phyloP scores from a whole-genome alignment of 2,888 invertebrate genomes.

The Cataglyphis rosenhaueri region DNA sequence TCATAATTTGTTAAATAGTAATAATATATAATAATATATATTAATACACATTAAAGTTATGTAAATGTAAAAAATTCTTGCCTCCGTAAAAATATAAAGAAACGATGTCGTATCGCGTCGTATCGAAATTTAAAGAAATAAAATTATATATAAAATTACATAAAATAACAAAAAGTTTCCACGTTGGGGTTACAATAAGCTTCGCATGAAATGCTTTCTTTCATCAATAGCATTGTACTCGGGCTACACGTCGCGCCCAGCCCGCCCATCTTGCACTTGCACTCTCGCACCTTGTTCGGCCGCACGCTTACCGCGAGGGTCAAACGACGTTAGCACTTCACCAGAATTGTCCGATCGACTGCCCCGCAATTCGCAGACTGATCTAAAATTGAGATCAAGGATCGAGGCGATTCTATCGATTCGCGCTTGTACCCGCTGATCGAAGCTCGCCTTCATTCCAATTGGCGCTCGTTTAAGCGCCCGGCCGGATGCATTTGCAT shows the following conservation, averaged over 20 bases:
- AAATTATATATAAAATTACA: not conserved
- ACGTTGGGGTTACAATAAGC: conserved; percentile 14
- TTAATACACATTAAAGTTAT: conserved; percentile 9
- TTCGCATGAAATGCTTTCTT: not conserved
- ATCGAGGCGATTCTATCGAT: conserved; percentile 60
- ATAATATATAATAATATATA: not conserved
- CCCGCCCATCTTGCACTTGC: conserved; percentile 21
- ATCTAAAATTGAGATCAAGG: conserved; percentile 73
- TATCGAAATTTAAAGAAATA: not conserved
- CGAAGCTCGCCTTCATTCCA: conserved; percentile 64
- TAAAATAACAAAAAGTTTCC: not conserved
- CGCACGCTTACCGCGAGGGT: conserved; percentile 27
- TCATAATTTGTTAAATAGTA: no score
- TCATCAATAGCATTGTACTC: not conserved
- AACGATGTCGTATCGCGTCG: not conserved
- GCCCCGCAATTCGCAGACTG: conserved; percentile 66
- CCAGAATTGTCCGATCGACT: conserved; percentile 48
- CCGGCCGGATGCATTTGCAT: conserved; percentile 65
- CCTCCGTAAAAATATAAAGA: not conserved
- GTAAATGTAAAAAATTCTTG: not conserved
- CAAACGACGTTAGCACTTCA: conserved; percentile 55
- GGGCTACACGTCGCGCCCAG: not conserved
- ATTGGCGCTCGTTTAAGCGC: conserved; percentile 63
- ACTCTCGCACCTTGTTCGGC: conserved; percentile 28
- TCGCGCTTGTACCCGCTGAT: conserved; percentile 56